These are phyloP conservation scores for Lordiphosa fenestrarum DNA, from an alignment of 2,888 invertebrate genomes.

Conservation along the genomic window DNA sequence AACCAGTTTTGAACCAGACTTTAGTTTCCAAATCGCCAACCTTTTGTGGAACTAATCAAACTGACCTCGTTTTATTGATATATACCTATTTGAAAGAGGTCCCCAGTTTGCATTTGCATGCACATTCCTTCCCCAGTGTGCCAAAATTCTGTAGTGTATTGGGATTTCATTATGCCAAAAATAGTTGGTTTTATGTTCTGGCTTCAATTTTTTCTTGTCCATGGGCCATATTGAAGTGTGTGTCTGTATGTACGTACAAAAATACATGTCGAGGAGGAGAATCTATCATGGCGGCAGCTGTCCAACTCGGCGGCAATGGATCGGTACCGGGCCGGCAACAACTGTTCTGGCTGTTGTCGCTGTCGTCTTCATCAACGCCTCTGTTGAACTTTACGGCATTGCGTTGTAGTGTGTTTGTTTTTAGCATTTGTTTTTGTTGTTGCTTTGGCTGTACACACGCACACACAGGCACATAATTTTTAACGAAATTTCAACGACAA, in stretches of 20 bases:
- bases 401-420: conserved; percentile 46
- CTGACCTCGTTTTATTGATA: background rate
- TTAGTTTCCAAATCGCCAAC: too few species aligned
- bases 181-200: background rate
- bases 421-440: conserved; percentile 42
- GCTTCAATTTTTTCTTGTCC: conserved; percentile 7
- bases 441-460: conserved; percentile 20
- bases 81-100: too few species aligned
- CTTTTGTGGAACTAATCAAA: too few species aligned
- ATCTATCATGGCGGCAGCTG: conserved; percentile 57
- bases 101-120: too few species aligned
- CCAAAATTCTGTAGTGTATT: too few species aligned
- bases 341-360: conserved; percentile 19
- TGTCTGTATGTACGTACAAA: conserved; percentile 35
- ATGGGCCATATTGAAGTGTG: conserved; percentile 29
- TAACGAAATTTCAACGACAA: conserved; percentile 35
- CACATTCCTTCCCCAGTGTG: too few species aligned
- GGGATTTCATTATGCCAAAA: too few species aligned
- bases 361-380: conserved; percentile 65
- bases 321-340: conserved; percentile 10
- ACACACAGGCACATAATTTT: conserved; percentile 34
- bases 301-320: conserved; percentile 41
- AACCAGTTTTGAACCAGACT: too few species aligned
- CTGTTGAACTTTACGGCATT: conserved; percentile 33
- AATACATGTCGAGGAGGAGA: conserved; percentile 39